Percentiles rank a stretch among this genome's conserved stretches.
phyloP scores from a whole-genome alignment of 2,888 invertebrate genomes.

The Syrista parreyssii region DNA sequence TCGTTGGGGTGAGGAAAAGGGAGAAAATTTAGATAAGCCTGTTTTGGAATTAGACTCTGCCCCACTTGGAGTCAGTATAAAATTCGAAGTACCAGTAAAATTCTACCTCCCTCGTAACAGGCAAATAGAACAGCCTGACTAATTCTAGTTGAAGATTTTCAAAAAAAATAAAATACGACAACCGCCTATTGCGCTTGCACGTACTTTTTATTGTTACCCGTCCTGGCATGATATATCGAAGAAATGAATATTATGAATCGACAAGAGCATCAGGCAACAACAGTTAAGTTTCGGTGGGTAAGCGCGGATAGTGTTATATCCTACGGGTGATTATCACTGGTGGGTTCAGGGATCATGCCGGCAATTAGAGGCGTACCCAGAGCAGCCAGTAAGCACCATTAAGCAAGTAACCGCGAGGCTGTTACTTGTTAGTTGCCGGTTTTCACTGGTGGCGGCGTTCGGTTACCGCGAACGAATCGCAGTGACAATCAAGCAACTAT shows the following conservation, averaged over 20 bases:
- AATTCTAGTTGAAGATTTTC: neutral
- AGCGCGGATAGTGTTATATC: slow-evolving; percentile 5
- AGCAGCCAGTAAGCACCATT: slow-evolving; percentile 39
- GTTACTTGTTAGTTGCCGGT: slow-evolving; percentile 21
- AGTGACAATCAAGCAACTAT: neutral
- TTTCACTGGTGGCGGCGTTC: neutral
- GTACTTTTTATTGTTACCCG: neutral
- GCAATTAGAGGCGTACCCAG: slow-evolving; percentile 51
- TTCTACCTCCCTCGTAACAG: neutral
- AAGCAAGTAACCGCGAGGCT: slow-evolving; percentile 45
- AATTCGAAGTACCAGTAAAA: too few relatives aligned
- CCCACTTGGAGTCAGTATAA: neutral
- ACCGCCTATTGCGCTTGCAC: neutral
- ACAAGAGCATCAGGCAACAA: neutral
- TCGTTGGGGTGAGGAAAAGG: neutral
- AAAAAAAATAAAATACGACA: neutral
- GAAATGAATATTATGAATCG: neutral
- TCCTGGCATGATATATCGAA: neutral
- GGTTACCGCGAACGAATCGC: neutral
- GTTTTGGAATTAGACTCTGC: slow-evolving; percentile 10
- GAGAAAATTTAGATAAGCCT: slow-evolving; percentile 26
- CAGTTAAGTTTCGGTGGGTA: neutral
- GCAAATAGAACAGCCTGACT: neutral
- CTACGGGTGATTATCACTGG: slow-evolving; percentile 46
- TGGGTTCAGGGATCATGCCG: slow-evolving; percentile 45